Evolutionary conservation across 2,797 vertebrate genomes (phyloP).

Genomic region (Knipowitschia caucasica): DNA sequence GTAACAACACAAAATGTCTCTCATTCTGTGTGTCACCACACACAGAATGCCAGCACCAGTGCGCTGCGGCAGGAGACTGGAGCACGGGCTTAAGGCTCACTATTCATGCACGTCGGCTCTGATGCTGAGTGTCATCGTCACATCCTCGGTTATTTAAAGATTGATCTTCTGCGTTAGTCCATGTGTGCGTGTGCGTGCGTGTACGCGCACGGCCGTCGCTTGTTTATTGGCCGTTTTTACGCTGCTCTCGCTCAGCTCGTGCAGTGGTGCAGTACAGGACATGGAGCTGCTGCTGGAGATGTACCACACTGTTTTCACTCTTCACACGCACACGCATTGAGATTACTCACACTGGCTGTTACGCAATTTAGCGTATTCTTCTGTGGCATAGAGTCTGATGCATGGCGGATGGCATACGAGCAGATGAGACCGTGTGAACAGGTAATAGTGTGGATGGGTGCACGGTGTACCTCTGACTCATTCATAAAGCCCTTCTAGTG

Average conservation of each 20-base stretch:
- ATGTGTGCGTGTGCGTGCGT: slow-evolving; percentile 23
- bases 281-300: slow-evolving; percentile 42
- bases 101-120: slow-evolving; percentile 69
- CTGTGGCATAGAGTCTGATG: slow-evolving; percentile 37
- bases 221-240: slow-evolving; percentile 60
- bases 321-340: slow-evolving; percentile 12
- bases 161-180: slow-evolving; percentile 62
- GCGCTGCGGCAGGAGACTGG: slow-evolving; percentile 73
- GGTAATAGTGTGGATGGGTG: slow-evolving; percentile 28
- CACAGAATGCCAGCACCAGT: slow-evolving; percentile 48
- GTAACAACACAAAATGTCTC: slow-evolving; percentile 39
- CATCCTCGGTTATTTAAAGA: slow-evolving; percentile 77
- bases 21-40: slow-evolving; percentile 44
- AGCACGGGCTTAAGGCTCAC: slow-evolving; percentile 54
- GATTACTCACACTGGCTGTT: slow-evolving; percentile 46
- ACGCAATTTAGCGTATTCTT: slow-evolving; percentile 68
- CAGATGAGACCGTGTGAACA: slow-evolving; percentile 29
- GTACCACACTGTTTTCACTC: slow-evolving; percentile 53
- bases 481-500: slow-evolving; percentile 68
- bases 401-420: slow-evolving; percentile 28
- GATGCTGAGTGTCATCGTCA: slow-evolving; percentile 75
- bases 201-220: slow-evolving; percentile 54
- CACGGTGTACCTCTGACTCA: slow-evolving; percentile 52
- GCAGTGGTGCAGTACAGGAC: slow-evolving; percentile 64
- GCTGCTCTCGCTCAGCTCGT: slow-evolving; percentile 53